Conservation (phyloP, 2,113 vertebrate species). For the Oreochromis aureus region DNA sequence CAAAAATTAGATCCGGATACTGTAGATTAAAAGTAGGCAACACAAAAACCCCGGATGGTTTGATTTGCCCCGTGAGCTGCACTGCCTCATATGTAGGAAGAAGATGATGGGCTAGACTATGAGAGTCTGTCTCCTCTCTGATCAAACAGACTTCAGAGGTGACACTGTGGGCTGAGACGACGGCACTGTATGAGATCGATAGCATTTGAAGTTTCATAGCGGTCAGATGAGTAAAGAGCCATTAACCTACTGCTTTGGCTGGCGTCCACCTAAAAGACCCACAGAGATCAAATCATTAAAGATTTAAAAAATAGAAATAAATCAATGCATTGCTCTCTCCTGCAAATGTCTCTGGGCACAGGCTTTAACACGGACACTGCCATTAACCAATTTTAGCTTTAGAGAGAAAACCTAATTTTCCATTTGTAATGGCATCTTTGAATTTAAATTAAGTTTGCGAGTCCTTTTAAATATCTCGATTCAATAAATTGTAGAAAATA, state of each 20-base stretch:
- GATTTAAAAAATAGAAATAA: neutral
- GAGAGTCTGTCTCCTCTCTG: neutral
- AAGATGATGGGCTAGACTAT: neutral
- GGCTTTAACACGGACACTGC: neutral
- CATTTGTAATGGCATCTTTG: neutral
- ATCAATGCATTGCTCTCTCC: conserved; percentile 7
- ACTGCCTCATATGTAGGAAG: neutral
- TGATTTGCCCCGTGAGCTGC: neutral
- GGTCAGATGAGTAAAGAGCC: conserved; percentile 31
- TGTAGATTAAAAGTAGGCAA: neutral
- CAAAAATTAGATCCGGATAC: neutral
- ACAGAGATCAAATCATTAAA: conserved; percentile 19
- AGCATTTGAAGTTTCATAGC: conserved; percentile 38
- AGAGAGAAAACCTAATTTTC: neutral
- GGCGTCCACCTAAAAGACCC: conserved; percentile 6
- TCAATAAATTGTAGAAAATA: neutral
- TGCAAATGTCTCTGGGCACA: neutral
- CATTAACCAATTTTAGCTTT: neutral
- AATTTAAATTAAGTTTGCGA: neutral
- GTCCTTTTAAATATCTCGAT: neutral
- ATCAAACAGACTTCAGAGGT: conserved; percentile 27
- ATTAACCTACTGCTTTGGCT: conserved; percentile 37
- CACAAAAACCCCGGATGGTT: neutral
- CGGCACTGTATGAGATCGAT: conserved; percentile 36
- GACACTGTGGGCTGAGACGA: conserved; percentile 20